A percentile compares a stretch with the other conserved stretches of the same genome.
phyloP scores from a whole-genome alignment of 2,113 vertebrate species.

The Neodontobutis hainanensis region DNA sequence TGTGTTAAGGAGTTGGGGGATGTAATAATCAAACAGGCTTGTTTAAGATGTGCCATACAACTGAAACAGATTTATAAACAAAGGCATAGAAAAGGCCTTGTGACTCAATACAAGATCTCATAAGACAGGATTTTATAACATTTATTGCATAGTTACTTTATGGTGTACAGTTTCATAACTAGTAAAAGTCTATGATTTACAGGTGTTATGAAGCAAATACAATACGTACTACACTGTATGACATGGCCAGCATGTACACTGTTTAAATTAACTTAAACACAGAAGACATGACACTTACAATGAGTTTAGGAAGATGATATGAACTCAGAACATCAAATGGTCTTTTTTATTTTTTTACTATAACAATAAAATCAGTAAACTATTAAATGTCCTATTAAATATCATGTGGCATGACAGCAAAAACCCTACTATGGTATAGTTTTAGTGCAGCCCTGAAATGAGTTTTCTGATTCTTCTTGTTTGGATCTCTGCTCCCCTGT shows the following conservation, averaged over 20 bases:
- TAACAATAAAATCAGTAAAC: slow-evolving; percentile 21
- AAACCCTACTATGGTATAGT: slow-evolving; percentile 39
- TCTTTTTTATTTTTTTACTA: too few relatives aligned
- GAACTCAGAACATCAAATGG: too few relatives aligned
- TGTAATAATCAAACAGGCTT: too few relatives aligned
- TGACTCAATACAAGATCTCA: neutral
- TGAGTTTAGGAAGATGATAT: slow-evolving; percentile 52
- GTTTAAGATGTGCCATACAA: too few relatives aligned
- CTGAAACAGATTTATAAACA: too few relatives aligned
- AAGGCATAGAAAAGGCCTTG: neutral
- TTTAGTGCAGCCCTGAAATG: slow-evolving; percentile 31
- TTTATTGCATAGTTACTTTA: slow-evolving; percentile 57
- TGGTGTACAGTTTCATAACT: slow-evolving; percentile 37
- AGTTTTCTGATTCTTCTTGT: slow-evolving; percentile 54
- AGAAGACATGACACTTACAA: slow-evolving; percentile 52
- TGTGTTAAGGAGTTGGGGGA: too few relatives aligned
- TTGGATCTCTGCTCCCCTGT: slow-evolving; percentile 42
- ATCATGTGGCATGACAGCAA: slow-evolving; percentile 2
- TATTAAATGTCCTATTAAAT: slow-evolving; percentile 11
- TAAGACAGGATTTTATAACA: neutral
- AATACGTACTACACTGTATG: slow-evolving; percentile 52
- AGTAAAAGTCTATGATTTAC: slow-evolving; percentile 23
- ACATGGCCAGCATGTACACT: slow-evolving; percentile 78
- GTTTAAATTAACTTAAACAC: slow-evolving; percentile 60
- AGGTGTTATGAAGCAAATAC: slow-evolving; percentile 52